Conservation (phyloP, 2,888 invertebrate genomes). For the Colostygia pectinataria region DNA sequence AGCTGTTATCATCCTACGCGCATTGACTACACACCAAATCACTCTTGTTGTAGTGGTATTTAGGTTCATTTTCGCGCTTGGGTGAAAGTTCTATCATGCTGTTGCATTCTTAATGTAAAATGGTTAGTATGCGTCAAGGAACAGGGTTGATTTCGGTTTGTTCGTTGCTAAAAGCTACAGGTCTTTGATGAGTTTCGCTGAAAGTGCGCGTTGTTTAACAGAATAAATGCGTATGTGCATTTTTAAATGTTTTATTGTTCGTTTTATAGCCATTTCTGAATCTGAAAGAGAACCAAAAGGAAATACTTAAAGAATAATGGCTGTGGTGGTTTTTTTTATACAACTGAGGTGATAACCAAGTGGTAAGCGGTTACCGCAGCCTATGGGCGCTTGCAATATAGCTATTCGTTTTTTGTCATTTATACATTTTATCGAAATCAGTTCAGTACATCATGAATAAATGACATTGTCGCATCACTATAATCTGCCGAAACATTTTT, state of each 20-base stretch:
- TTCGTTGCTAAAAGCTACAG: conserved; percentile 64
- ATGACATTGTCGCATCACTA: no score
- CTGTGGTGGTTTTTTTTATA: no score
- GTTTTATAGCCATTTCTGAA: neutral
- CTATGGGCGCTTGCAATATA: no score
- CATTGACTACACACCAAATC: neutral
- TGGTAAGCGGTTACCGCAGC: no score
- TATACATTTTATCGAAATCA: no score
- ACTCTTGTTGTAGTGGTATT: fast-evolving
- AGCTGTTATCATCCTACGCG: conserved; percentile 50
- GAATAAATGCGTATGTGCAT: conserved; percentile 43
- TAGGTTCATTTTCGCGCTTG: conserved; percentile 21
- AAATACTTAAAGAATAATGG: no score
- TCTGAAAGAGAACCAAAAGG: no score
- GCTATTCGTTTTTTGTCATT: no score
- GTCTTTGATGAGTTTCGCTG: conserved; percentile 72
- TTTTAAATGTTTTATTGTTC: conserved; percentile 18
- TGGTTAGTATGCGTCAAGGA: fast-evolving
- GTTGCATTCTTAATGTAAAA: neutral
- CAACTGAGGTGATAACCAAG: no score
- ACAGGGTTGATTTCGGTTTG: conserved; percentile 33
- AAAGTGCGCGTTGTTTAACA: conserved; percentile 55
- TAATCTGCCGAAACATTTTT: no score
- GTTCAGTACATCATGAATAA: no score
- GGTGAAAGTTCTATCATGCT: conserved; percentile 1